Evolutionary conservation across 2,888 invertebrate genomes (phyloP).

Genomic region (Troides helena): DNA sequence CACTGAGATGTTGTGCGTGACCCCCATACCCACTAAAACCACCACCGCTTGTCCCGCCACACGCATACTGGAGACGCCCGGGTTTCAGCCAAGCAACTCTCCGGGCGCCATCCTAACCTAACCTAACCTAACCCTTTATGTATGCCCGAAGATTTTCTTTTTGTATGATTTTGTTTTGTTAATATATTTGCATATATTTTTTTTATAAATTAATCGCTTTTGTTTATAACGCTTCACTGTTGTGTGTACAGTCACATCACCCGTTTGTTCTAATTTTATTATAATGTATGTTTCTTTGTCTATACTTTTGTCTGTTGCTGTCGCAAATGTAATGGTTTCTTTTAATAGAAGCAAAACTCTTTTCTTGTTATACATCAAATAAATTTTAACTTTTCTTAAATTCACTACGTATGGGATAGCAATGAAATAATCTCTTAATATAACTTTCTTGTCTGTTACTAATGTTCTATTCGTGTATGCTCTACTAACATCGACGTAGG

Average conservation of each 20-base stretch:
- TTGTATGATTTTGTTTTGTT: neutral
- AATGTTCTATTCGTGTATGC: conserved; percentile 68
- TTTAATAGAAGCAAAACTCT: neutral
- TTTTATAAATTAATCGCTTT: neutral
- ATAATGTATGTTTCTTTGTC: conserved; percentile 22
- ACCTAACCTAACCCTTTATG: neutral
- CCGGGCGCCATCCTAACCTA: too few relatives aligned
- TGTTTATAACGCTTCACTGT: neutral
- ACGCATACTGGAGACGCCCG: too few relatives aligned
- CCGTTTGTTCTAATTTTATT: conserved; percentile 29
- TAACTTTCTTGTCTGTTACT: conserved; percentile 58
- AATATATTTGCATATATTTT: neutral
- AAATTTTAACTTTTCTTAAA: neutral
- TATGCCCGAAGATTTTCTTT: neutral
- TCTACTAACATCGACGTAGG: conserved; percentile 73
- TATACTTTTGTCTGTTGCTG: conserved; percentile 38
- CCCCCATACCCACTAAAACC: too few relatives aligned
- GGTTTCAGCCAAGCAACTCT: too few relatives aligned
- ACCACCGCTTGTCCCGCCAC: too few relatives aligned
- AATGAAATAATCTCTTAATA: conserved; percentile 34
- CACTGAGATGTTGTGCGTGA: too few relatives aligned
- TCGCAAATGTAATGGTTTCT: conserved; percentile 44
- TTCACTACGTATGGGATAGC: conserved; percentile 53
- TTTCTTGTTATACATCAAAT: neutral
- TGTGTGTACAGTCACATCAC: neutral